phyloP scores from a whole-genome alignment of 2,113 vertebrate genomes.

The Eurypyga helias region DNA sequence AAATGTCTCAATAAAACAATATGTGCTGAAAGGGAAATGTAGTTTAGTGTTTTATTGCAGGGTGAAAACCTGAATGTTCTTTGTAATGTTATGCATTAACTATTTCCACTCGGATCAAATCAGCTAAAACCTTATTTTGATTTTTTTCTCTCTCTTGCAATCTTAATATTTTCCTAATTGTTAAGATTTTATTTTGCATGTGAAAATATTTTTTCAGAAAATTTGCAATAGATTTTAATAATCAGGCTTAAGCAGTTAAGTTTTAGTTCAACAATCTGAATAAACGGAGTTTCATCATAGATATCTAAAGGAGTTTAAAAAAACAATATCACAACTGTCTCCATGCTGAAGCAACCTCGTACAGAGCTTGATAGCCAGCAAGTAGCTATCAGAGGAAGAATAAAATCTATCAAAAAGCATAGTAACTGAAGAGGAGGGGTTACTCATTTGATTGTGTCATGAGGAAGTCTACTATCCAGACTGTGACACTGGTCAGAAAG shows the following conservation, averaged over 20 bases:
- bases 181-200: background rate
- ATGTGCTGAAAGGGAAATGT: background rate
- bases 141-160: background rate
- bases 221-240: background rate
- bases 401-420: background rate
- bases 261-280: background rate
- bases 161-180: background rate
- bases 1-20: background rate
- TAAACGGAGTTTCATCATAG: background rate
- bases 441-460: background rate
- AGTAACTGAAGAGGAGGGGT: background rate
- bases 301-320: background rate
- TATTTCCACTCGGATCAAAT: background rate
- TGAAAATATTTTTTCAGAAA: background rate
- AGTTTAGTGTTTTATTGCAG: background rate
- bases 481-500: background rate
- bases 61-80: background rate
- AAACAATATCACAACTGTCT: too few relatives aligned
- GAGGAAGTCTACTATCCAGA: background rate
- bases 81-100: background rate
- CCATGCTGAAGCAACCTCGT: background rate
- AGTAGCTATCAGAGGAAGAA: background rate
- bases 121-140: background rate
- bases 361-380: background rate
- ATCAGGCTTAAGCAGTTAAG: background rate